Conservation (phyloP, 2,888 invertebrate genomes). For the Dyspetes luteomarginatus region DNA sequence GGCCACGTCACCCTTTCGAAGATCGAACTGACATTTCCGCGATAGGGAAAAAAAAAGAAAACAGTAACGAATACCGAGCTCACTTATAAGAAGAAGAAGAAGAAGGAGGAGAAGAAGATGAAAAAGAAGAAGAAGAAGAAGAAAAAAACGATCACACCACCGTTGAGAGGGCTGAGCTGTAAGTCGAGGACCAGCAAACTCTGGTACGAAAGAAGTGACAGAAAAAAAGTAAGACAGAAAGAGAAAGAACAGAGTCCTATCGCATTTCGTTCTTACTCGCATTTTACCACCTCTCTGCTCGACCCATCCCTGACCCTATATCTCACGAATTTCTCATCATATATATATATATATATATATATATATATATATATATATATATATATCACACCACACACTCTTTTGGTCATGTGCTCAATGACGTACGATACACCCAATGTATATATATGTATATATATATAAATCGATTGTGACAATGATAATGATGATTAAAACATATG, state of each 20-base stretch:
- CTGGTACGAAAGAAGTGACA: neutral
- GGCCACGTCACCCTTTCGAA: too few species aligned
- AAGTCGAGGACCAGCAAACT: conserved; percentile 10
- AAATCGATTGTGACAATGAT: too few species aligned
- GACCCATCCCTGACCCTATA: conserved; percentile 33
- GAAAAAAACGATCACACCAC: neutral
- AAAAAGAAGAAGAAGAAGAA: neutral
- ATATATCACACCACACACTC: too few species aligned
- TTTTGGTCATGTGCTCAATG: conserved; percentile 5
- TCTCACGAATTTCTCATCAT: neutral
- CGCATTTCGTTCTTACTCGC: conserved; percentile 18
- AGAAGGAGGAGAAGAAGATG: neutral
- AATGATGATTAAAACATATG: neutral
- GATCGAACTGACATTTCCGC: too few species aligned
- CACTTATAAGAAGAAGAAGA: too few species aligned
- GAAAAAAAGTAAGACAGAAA: neutral
- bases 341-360: too few species aligned
- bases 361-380: too few species aligned
- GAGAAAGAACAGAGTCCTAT: conserved; percentile 15
- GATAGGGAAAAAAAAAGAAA: too few species aligned
- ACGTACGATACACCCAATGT: neutral
- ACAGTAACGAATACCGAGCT: too few species aligned
- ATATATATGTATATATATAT: neutral
- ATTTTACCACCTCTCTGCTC: neutral
- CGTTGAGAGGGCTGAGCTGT: conserved; percentile 4